Base-by-base conservation (phyloP, 1,140 invertebrate species). In the Drosophila bocqueti region DNA sequence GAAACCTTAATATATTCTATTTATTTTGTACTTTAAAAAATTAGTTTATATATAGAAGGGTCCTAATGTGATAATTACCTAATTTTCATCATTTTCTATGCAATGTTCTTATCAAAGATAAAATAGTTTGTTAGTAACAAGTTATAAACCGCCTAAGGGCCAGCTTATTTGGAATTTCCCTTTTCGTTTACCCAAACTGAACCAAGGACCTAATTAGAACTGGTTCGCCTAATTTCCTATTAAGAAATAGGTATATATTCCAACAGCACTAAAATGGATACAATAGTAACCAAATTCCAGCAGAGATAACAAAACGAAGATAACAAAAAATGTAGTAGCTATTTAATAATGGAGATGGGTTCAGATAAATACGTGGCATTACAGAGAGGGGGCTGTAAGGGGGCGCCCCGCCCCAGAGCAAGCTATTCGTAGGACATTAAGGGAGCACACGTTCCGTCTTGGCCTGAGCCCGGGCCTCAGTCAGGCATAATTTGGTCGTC, bases 401-500 rank as follows among this genome's bases (percentile, higher is more conserved):
- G n/a, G 9, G n/a, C 43, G 31, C 15, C 40, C 21, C 47, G 40
- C 15, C 52, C 38, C 34, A 16, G 11, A 47, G 29, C 52, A 47
- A 11, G 66, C 63, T 43, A 21, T 59, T 55, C 43, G 46, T 31
- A 54, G 76, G 79, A 62, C 73, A 87, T 87, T 89, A 87, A 89
- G 71, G 73, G 58, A 55, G 58, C 77, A 89, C 80, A 76, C 79
- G 71, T 71, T 62, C 18, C 54, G 49, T 42, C 52, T 63, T 79
- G 69, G 45, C n/a, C 73, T 49, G 65, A 49, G 34, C 40, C 42
- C 31, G 66, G 67, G 71, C 31, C 38, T 66, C 40, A 46, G 55
- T 31, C 45, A 21, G 57, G 78, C 84, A 89, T 83, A 78, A 87
- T 87, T 89, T 83, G 63, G 64, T 61, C 34, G 80, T 79, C 71